Evolutionary conservation across 2,888 invertebrate genomes (phyloP).

Genomic region (Chrysolina oricalcia): DNA sequence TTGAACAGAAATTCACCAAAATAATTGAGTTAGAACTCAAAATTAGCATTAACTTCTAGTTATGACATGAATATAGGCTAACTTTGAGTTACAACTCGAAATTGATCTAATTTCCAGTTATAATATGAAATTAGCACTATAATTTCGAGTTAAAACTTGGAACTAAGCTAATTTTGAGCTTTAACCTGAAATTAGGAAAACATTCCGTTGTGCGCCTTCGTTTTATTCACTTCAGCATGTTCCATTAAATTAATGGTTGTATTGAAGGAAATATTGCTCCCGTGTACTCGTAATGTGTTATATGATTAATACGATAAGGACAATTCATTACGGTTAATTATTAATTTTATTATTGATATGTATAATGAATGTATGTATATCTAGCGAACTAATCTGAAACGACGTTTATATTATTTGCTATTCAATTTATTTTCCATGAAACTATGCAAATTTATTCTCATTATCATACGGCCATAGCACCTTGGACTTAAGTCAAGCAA

Average conservation of each 20-base stretch:
- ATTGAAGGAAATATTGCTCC: background rate
- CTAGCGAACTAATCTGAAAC: background rate
- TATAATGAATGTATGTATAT: constrained; percentile 3
- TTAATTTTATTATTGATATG: constrained; percentile 1
- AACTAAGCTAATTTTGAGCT: no score
- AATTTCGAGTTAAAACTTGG: no score
- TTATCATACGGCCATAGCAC: constrained; percentile 11
- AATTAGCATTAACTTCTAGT: no score
- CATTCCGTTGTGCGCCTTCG: background rate
- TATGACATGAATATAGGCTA: no score
- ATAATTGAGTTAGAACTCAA: no score
- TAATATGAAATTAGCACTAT: no score
- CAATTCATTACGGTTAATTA: constrained; percentile 4
- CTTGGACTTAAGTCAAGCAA: constrained; percentile 14
- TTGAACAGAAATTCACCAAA: no score
- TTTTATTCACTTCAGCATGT: background rate
- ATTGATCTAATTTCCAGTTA: no score
- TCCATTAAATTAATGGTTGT: background rate
- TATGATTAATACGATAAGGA: background rate
- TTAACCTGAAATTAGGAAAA: no score
- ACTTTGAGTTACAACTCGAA: no score
- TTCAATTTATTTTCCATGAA: constrained; percentile 6
- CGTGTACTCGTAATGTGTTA: background rate
- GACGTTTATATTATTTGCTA: background rate
- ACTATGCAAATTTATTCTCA: constrained; percentile 1